phyloP scores from a whole-genome alignment of 2,797 vertebrate species.

The Lithobates pipiens region DNA sequence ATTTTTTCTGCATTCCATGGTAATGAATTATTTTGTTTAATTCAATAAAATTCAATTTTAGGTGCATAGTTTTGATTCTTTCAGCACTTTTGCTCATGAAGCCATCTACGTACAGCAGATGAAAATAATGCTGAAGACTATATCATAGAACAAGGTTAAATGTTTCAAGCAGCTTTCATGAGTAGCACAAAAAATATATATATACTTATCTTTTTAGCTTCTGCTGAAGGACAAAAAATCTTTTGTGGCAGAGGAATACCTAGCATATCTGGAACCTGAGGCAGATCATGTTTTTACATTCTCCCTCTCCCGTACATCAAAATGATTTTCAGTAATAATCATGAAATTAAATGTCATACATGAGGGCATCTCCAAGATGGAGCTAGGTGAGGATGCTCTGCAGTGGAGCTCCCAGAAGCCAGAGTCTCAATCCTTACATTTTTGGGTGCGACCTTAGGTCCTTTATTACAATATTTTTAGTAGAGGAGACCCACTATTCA shows the following conservation, averaged over 20 bases:
- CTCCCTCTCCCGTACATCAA: too few species aligned
- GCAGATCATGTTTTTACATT: too few species aligned
- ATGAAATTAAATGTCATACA: too few species aligned
- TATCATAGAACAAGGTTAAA: slow-evolving; percentile 34
- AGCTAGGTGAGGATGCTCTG: too few species aligned
- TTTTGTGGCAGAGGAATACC: background rate
- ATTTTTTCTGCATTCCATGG: slow-evolving; percentile 20
- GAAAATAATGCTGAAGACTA: slow-evolving; percentile 18
- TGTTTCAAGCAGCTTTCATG: slow-evolving; percentile 20
- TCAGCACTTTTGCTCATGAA: slow-evolving; percentile 46
- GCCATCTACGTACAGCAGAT: slow-evolving; percentile 36
- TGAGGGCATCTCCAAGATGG: too few species aligned
- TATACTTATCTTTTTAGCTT: background rate
- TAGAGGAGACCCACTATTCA: too few species aligned
- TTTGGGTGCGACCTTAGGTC: too few species aligned
- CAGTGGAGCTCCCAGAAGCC: too few species aligned
- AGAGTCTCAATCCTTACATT: too few species aligned
- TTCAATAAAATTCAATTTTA: slow-evolving; percentile 5
- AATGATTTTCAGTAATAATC: too few species aligned
- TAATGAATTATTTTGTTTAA: slow-evolving; percentile 2
- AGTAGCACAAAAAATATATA: background rate
- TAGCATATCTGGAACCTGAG: too few species aligned
- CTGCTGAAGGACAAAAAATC: background rate
- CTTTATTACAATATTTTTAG: too few species aligned
- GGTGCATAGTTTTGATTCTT: slow-evolving; percentile 32